Conservation (phyloP, 35 echinoderm and acorn worm species). For the Nesometra sesokonis region DNA sequence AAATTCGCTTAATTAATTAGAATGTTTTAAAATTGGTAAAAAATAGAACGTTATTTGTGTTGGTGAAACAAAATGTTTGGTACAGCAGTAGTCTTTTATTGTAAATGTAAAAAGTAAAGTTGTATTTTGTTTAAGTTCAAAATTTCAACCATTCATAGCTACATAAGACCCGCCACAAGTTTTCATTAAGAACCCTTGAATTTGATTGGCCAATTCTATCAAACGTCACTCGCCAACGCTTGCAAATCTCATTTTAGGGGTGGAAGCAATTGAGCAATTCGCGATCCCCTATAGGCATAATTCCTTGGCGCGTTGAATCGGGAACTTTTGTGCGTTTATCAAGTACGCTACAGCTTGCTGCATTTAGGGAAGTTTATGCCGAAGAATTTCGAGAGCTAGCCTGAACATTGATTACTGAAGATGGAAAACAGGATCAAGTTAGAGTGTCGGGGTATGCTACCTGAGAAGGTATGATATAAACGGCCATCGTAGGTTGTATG, state of each 20-base stretch:
- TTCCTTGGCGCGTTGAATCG: constrained; percentile 12
- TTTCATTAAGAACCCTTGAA: neutral
- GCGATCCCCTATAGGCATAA: neutral
- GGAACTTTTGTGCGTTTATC: constrained; percentile 6
- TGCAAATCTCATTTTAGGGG: neutral
- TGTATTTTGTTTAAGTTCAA: no score
- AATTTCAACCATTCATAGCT: neutral
- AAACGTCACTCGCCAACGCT: neutral
- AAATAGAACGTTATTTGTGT: no score
- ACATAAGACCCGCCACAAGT: neutral
- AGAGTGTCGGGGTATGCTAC: constrained; percentile 25
- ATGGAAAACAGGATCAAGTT: constrained; percentile 46
- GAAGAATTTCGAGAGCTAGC: constrained; percentile 9
- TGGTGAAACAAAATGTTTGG: no score
- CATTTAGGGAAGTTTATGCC: constrained; percentile 5
- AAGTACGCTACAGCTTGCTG: neutral
- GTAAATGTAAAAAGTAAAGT: no score
- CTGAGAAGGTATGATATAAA: constrained; percentile 17
- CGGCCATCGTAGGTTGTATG: neutral
- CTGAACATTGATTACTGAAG: neutral
- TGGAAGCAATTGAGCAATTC: neutral
- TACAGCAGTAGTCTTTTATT: no score
- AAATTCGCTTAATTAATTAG: no score
- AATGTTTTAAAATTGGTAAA: no score
- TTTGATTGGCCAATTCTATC: neutral